Base-by-base conservation (phyloP, 1,140 invertebrate genomes). In the Drosophila malerkotliana region DNA sequence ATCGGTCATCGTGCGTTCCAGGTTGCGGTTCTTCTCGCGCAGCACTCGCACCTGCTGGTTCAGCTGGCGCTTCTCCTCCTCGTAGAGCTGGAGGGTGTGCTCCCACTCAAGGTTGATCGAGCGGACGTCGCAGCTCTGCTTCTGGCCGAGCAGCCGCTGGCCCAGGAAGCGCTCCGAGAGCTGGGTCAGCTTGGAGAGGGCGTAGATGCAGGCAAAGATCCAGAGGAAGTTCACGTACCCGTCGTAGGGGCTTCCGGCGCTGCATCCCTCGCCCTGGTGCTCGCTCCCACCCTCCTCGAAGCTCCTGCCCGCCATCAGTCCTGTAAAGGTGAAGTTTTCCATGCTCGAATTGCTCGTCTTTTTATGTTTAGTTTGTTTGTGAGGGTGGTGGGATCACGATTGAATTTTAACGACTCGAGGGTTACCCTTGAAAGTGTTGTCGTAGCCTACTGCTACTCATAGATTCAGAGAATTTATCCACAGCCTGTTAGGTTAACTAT, bases 141-240 rank as follows among this genome's bases (percentile, higher is more conserved):
- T 56, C 24, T 68, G 62, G 26, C 37, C 48, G 0, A 66, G 32
- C 0, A 83, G 69, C 8, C 67, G 74, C 21, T 66, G 68, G 4
- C 54, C 67, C 6, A 88, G 26, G 54, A 71, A 72, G 4, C 62
- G 68, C 10, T 87, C 78, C 7, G 64, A 55, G 0, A 89, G 60
- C 8, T 81, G 71, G 4, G 63, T 69, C 6, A 87, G 58, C 53
- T 79, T 79, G 14, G 72, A 67, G 1, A 88, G 21, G 0, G 64
- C 79, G 26, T 64, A 89, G 14, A 88, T 72, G 41, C 76, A 71
- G 6, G 44, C 62, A 21, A 88, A 83, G 6, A 88, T 72, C 83
- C 79, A 83, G n/a, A 88, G 59, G 55, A 89, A 83, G 51, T 69
- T 58, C 39, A 71, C 37, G 32, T 79, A 88, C 3, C 71, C 37